Conservation (phyloP, 2,113 vertebrate genomes). For the Oryzias javanicus region DNA sequence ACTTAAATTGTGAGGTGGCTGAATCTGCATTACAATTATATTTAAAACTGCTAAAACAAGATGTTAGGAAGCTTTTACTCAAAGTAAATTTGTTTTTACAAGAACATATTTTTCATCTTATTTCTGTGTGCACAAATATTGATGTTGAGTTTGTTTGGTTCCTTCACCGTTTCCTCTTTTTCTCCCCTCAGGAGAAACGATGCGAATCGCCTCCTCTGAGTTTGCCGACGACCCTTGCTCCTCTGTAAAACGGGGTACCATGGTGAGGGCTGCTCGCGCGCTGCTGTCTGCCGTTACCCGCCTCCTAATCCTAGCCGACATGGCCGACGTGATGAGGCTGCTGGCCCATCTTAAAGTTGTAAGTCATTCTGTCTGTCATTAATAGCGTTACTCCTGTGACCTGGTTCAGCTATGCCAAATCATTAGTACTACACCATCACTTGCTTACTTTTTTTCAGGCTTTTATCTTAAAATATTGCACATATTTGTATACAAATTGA, state of each 20-base stretch:
- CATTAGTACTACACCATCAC: no score
- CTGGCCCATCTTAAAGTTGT: slow-evolving; percentile 95
- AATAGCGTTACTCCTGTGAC: neutral
- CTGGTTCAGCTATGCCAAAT: neutral
- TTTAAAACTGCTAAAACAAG: no score
- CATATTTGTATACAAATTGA: slow-evolving; percentile 24
- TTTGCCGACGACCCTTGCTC: slow-evolving; percentile 97
- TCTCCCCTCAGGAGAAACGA: slow-evolving; percentile 85
- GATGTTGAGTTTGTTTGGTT: neutral
- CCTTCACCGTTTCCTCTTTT: neutral
- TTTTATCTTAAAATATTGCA: slow-evolving; percentile 44
- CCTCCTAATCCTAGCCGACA: slow-evolving; percentile 95
- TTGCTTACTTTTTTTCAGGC: neutral
- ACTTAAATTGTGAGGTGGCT: no score
- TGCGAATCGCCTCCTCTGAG: slow-evolving; percentile 93
- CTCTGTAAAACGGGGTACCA: slow-evolving; percentile 95
- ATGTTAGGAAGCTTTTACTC: no score
- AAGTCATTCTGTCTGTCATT: slow-evolving; percentile 14
- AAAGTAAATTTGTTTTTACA: no score
- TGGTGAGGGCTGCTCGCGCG: slow-evolving; percentile 94
- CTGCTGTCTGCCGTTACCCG: slow-evolving; percentile 95
- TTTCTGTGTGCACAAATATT: neutral
- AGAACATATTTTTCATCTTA: neutral
- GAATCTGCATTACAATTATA: no score
- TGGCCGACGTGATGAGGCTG: slow-evolving; percentile 99